phyloP scores from a whole-genome alignment of 2,888 invertebrate species.

The Agrenia bidenticulata region DNA sequence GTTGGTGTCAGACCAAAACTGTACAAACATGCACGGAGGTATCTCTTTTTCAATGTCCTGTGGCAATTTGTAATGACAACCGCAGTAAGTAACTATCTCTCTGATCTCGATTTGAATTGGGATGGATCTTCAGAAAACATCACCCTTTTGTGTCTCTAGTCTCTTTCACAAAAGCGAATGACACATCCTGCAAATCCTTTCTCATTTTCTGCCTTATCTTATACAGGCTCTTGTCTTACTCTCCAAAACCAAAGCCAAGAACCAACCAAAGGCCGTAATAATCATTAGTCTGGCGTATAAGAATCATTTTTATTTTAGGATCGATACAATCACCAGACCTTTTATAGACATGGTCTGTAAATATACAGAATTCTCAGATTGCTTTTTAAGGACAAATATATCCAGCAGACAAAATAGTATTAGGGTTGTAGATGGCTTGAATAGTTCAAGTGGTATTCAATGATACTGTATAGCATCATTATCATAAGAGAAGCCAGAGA shows the following conservation, averaged over 20 bases:
- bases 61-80: conserved; percentile 11
- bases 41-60: not conserved
- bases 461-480: not conserved
- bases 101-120: not conserved
- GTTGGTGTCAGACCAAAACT: conserved; percentile 3
- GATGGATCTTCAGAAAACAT: conserved; percentile 4
- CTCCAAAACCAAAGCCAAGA: not conserved
- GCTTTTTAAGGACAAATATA: not conserved
- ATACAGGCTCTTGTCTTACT: not conserved
- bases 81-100: not conserved
- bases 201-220: not conserved
- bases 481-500: not conserved
- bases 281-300: not conserved
- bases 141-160: not conserved
- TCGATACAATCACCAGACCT: not conserved
- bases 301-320: not conserved
- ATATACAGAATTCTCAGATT: not conserved
- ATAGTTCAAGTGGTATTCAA: not conserved
- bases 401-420: not conserved
- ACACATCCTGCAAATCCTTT: not conserved
- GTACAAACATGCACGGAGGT: not conserved
- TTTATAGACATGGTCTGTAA: not conserved
- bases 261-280: not conserved
- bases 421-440: not conserved
- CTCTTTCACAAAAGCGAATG: not conserved